Evolutionary conservation across 1,140 invertebrate species (phyloP), one percentile per base, ranked within the genome.

Genomic region (Galendromus occidentalis): DNA sequence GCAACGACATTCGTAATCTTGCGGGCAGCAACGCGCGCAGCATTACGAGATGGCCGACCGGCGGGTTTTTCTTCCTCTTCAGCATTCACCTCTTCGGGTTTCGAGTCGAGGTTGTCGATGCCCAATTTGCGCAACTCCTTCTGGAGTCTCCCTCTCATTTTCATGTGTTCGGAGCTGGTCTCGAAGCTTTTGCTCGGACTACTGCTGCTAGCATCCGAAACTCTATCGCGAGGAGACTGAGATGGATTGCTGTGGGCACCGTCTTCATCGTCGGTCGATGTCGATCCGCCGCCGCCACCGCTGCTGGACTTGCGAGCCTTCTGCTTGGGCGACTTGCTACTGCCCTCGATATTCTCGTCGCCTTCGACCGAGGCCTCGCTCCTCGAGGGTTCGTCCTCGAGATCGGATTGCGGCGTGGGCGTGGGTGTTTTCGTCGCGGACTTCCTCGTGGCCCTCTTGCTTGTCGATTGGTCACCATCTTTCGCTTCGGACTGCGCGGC

Each of bases 71-170:
- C 51, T 6, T 59, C 51, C 17, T 59, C 51, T 25, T 59, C 51
- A 9, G 25, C 14, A 59, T 25, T 59, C n/a, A 17, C 51, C 22
- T 59, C 51, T 17, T 59, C 51, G 25, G 25, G 25, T 33, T 29
- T 29, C 25, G 14, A 17, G 45, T 20, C 28, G 45, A 22, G 18
- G 25, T 14, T 33, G 51, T 59, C 51, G 51, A 59, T 33, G 51
- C 51, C 51, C 33, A 59, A 59, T 33, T 59, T 59, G 51, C 51
- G 51, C 51, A 59, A 22, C 51, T 59, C 51, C 51, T 59, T 59
- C 51, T 59, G 51, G 12, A 59, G 51, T 59, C 51, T 59, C 25
- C 51, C 51, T 25, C 51, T 25, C 51, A 59, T 59, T 25, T 59
- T 59, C 22, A 25, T 25, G 51, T 59, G 51, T 59, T 59, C 51